A percentile compares a stretch with the other conserved stretches of the same genome.
Conservation (phyloP, 1,140 invertebrate species). For the Thaumetopoea pityocampa region DNA sequence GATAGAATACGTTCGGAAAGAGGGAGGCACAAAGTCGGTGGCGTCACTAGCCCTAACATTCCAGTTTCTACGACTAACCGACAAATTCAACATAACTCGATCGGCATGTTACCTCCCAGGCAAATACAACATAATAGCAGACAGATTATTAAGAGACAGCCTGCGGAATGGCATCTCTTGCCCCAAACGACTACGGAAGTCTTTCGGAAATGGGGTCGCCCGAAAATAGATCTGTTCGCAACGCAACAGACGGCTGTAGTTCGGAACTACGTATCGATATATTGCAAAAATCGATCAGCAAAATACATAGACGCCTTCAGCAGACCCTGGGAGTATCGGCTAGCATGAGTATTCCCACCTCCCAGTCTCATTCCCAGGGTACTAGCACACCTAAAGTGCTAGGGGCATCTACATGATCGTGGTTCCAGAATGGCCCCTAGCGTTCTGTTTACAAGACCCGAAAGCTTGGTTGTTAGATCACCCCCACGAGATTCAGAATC, state of each 20-base stretch:
- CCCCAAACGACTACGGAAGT: slow-evolving; percentile 7
- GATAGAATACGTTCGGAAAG: slow-evolving; percentile 12
- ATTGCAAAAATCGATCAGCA: slow-evolving; percentile 15
- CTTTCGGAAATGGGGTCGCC: slow-evolving; percentile 19
- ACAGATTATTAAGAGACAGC: slow-evolving; percentile 7
- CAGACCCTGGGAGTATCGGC: slow-evolving; percentile 6
- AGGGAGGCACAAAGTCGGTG: slow-evolving; percentile 15
- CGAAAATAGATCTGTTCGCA: slow-evolving; percentile 28
- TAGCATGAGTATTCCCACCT: slow-evolving; percentile 18
- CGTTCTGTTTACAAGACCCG: not conserved
- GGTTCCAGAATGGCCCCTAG: slow-evolving; percentile 2
- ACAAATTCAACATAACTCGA: slow-evolving; percentile 37
- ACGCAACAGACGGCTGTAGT: slow-evolving; percentile 20
- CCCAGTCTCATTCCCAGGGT: slow-evolving; percentile 13
- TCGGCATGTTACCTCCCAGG: slow-evolving; percentile 21
- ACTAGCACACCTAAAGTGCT: slow-evolving; percentile 1
- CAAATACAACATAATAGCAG: slow-evolving; percentile 17
- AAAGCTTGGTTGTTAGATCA: slow-evolving; percentile 9
- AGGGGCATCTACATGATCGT: slow-evolving; percentile 4
- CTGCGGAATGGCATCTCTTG: slow-evolving; percentile 11
- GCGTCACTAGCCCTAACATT: slow-evolving; percentile 19
- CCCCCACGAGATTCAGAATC: slow-evolving; percentile 15
- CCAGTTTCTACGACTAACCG: slow-evolving; percentile 31
- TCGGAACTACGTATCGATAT: slow-evolving; percentile 16
- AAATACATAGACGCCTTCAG: slow-evolving; percentile 19